phyloP scores from a whole-genome alignment of 2,797 vertebrate species.

The Psittacula echo region DNA sequence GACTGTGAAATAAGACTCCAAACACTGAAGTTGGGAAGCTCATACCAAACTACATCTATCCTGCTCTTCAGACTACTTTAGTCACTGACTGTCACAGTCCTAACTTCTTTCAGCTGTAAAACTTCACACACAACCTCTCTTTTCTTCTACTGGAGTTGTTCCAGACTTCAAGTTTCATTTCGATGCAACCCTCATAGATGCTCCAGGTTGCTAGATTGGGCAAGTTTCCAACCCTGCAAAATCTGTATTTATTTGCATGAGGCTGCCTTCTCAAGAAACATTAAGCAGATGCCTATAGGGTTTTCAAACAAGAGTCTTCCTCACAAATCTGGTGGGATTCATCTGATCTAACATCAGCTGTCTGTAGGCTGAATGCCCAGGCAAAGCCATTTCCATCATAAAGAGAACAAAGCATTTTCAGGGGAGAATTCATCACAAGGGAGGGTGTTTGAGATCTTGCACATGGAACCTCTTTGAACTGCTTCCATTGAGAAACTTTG shows the following conservation, averaged over 20 bases:
- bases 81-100: not conserved
- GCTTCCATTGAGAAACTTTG: not conserved
- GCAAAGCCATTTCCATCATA: not conserved
- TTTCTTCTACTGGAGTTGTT: not conserved
- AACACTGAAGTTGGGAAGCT: constrained; percentile 43
- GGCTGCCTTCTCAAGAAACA: not conserved
- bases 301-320: not conserved
- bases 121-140: not conserved
- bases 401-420: not conserved
- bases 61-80: not conserved
- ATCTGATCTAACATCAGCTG: not conserved
- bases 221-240: not conserved
- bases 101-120: not conserved
- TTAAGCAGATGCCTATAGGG: rapidly evolving
- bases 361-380: not conserved
- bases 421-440: not conserved
- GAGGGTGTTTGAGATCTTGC: not conserved
- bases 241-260: not conserved
- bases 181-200: not conserved
- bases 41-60: not conserved
- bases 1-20: constrained; percentile 53
- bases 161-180: not conserved
- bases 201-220: not conserved
- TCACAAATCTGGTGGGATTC: not conserved
- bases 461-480: not conserved